These are phyloP conservation scores for Mamestra brassicae DNA, from an alignment of 2,888 invertebrate species.

Conservation along the genomic window DNA sequence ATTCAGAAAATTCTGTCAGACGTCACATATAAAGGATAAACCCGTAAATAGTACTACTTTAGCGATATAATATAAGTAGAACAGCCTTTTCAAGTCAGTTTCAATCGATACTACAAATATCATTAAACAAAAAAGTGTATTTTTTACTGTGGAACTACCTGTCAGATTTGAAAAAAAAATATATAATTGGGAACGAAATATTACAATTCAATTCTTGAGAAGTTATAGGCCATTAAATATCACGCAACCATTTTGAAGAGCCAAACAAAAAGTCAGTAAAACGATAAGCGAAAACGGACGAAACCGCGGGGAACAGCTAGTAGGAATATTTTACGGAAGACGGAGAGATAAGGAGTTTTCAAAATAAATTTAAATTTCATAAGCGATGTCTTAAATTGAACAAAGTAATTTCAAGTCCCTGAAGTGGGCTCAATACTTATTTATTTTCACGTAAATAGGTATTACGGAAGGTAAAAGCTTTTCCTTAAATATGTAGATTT, in stretches of 20 bases:
- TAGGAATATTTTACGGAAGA: not conserved
- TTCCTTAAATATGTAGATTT: slow-evolving; percentile 53
- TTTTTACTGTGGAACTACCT: too few species aligned
- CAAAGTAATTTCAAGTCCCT: slow-evolving; percentile 51
- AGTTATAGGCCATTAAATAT: too few species aligned
- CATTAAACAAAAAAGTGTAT: too few species aligned
- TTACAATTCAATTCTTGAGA: too few species aligned
- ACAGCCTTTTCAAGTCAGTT: too few species aligned
- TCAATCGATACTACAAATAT: too few species aligned
- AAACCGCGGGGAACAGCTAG: not conserved
- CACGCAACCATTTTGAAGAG: too few species aligned
- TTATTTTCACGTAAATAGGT: slow-evolving; percentile 48
- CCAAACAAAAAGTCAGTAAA: too few species aligned
- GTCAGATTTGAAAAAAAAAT: too few species aligned
- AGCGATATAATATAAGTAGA: not conserved
- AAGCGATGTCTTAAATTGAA: slow-evolving; percentile 32
- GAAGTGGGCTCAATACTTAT: slow-evolving; percentile 52
- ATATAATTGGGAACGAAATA: too few species aligned
- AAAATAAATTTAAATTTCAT: slow-evolving; percentile 29
- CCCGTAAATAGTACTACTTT: not conserved
- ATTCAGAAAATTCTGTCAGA: not conserved
- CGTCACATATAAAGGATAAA: not conserved
- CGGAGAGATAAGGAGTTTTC: slow-evolving; percentile 5
- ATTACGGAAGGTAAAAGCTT: slow-evolving; percentile 47
- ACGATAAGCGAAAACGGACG: too few species aligned